Evolutionary conservation across 2,113 vertebrate genomes (phyloP).

Genomic region (Petrocephalus zakoni): DNA sequence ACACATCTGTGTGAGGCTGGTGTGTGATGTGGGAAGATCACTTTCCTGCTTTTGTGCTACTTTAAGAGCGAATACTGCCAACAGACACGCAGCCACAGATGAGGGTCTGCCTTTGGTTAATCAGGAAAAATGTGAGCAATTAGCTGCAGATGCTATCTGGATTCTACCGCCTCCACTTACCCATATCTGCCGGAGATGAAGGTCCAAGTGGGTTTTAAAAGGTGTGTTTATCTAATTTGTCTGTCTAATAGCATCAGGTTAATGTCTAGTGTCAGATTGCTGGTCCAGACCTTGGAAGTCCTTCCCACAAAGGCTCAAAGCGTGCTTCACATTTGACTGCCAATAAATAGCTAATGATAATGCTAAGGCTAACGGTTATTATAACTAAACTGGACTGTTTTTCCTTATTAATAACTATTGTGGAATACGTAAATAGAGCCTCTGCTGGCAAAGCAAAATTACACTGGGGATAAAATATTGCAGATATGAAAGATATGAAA

Average conservation of each 20-base stretch:
- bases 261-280: neutral
- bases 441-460: neutral
- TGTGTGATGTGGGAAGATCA: neutral
- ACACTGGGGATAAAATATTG: neutral
- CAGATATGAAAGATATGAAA: neutral
- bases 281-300: neutral
- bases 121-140: neutral
- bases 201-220: constrained; percentile 15
- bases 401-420: neutral
- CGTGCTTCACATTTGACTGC: neutral
- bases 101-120: neutral
- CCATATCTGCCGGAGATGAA: neutral
- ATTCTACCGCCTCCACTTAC: neutral
- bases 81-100: neutral
- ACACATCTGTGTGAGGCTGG: neutral
- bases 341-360: neutral
- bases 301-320: neutral
- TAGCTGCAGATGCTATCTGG: neutral
- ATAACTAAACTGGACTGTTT: neutral
- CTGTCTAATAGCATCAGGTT: neutral
- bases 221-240: neutral
- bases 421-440: neutral
- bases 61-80: neutral
- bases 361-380: neutral
- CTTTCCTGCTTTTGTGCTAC: neutral